These are phyloP conservation scores for Panthera uncia DNA, from an alignment of 2,113 vertebrate genomes.

Conservation along the genomic window DNA sequence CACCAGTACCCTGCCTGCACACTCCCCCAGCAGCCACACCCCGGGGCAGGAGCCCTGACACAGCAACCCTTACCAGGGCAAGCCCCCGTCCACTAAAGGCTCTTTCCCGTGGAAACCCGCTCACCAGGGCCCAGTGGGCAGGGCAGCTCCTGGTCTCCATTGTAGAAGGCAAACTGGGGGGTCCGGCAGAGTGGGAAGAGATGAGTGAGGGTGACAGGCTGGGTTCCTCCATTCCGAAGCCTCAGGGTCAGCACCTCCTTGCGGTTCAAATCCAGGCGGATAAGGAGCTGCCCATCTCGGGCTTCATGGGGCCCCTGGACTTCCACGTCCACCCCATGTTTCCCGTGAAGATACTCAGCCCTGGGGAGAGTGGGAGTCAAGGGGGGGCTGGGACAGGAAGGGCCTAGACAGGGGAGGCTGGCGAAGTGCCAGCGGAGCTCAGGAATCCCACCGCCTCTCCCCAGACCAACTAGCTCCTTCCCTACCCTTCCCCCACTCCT, in stretches of 20 bases:
- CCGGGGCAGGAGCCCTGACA: background rate
- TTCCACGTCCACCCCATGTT: slow-evolving; percentile 86
- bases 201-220: slow-evolving; percentile 84
- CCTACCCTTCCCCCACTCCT: background rate
- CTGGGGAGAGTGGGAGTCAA: slow-evolving; percentile 76
- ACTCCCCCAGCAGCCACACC: background rate
- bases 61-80: background rate
- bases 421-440: background rate
- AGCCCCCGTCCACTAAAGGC: background rate
- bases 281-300: slow-evolving; percentile 79
- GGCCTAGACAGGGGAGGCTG: background rate
- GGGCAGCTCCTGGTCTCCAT: slow-evolving; percentile 70
- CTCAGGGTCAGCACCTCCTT: slow-evolving; percentile 76
- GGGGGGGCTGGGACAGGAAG: background rate
- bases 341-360: slow-evolving; percentile 83
- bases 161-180: slow-evolving; percentile 75
- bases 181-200: slow-evolving; percentile 78
- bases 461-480: background rate
- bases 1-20: background rate
- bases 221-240: slow-evolving; percentile 85
- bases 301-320: slow-evolving; percentile 69
- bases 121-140: slow-evolving; percentile 87
- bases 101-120: background rate
- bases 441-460: background rate
- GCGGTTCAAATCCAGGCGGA: slow-evolving; percentile 79